phyloP scores from a whole-genome alignment of 2,888 invertebrate species.

The Xestia ashworthii region DNA sequence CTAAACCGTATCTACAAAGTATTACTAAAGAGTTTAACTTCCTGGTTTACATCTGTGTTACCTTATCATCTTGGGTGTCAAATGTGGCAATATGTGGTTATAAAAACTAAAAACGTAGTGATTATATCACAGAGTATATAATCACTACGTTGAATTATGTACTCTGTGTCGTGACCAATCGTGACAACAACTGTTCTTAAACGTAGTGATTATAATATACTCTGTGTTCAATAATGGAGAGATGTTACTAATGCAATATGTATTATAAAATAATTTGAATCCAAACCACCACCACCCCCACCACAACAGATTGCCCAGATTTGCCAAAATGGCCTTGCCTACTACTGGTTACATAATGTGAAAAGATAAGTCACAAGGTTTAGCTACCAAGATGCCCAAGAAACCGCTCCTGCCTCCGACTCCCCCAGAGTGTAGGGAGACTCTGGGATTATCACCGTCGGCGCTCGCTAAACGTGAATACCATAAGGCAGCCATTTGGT shows the following conservation, averaged over 20 bases:
- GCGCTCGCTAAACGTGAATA: conserved; percentile 72
- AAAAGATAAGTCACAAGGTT: conserved; percentile 3
- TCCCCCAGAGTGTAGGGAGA: conserved; percentile 43
- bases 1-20: background rate
- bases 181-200: no score
- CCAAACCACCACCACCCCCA: background rate
- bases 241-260: background rate
- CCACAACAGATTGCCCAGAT: background rate
- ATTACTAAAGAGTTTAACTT: no score
- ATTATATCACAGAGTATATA: no score
- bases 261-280: background rate
- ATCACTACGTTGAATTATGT: no score
- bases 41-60: no score
- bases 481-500: conserved; percentile 69
- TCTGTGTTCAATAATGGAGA: background rate
- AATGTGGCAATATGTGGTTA: no score
- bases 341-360: background rate
- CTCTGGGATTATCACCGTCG: conserved; percentile 75
- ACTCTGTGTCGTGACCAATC: no score
- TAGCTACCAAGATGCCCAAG: conserved; percentile 46
- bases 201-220: no score
- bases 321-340: conserved; percentile 1
- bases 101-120: no score
- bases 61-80: no score
- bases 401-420: conserved; percentile 11